Evolutionary conservation across 2,888 invertebrate genomes (phyloP).

Genomic region (Rhagophthalmus giganteus): DNA sequence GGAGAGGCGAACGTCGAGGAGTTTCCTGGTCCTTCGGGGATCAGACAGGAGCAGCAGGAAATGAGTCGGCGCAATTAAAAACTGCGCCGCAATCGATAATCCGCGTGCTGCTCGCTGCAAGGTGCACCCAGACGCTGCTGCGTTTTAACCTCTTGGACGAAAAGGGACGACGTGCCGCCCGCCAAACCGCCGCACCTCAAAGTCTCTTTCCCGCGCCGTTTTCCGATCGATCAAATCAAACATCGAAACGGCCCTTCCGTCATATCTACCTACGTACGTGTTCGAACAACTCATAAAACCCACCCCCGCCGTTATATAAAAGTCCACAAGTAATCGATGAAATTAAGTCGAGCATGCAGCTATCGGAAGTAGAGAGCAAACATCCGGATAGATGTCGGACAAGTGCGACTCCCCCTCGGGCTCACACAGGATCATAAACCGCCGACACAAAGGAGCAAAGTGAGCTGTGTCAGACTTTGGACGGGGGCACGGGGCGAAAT

Average conservation of each 20-base stretch:
- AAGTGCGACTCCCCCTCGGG: slow-evolving; percentile 32
- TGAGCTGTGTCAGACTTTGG: slow-evolving; percentile 29
- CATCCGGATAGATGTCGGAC: slow-evolving; percentile 33
- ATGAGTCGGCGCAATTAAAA: slow-evolving; percentile 48
- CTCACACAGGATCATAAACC: slow-evolving; percentile 32
- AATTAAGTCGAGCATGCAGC: slow-evolving; percentile 32
- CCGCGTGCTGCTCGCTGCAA: slow-evolving; percentile 37
- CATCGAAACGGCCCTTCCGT: too few relatives aligned
- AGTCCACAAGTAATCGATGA: slow-evolving; percentile 26
- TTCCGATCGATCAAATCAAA: too few relatives aligned
- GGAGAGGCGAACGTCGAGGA: slow-evolving; percentile 21
- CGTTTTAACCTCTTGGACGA: not conserved
- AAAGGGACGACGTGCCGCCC: too few relatives aligned
- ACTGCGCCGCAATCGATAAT: slow-evolving; percentile 45
- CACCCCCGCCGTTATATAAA: slow-evolving; percentile 16
- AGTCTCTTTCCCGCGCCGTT: not conserved
- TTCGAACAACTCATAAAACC: slow-evolving; percentile 15
- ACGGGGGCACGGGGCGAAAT: slow-evolving; percentile 29
- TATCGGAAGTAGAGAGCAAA: slow-evolving; percentile 31
- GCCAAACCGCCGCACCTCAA: slow-evolving; percentile 7
- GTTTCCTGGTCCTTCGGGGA: slow-evolving; percentile 14
- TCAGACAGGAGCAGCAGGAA: slow-evolving; percentile 27
- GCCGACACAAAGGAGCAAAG: slow-evolving; percentile 31
- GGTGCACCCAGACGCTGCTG: slow-evolving; percentile 34
- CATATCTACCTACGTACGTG: too few relatives aligned